phyloP scores from a whole-genome alignment of 2,888 invertebrate genomes.

The Tinea semifulvella region DNA sequence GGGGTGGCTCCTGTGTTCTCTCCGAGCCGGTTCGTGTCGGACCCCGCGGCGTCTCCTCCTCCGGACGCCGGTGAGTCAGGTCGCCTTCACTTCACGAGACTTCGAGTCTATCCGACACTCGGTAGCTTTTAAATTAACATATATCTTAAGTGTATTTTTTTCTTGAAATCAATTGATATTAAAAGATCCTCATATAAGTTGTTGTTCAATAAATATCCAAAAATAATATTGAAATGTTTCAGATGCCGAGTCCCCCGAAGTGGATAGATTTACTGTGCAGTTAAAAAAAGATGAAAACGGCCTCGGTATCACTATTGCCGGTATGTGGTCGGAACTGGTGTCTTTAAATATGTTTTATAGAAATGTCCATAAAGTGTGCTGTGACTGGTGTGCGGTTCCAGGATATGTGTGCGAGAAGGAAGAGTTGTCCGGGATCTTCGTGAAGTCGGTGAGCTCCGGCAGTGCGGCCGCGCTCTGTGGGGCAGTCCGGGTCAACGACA shows the following conservation, averaged over 20 bases:
- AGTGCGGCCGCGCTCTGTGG: constrained; percentile 96
- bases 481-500: constrained; percentile 94
- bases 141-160: no score
- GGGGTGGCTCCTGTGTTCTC: constrained; percentile 81
- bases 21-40: no score
- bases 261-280: constrained; percentile 93
- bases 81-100: no score
- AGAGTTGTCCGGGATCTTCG: constrained; percentile 98
- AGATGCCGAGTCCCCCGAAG: constrained; percentile 84
- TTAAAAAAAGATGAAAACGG: constrained; percentile 93
- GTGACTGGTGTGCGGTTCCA: no score
- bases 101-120: no score
- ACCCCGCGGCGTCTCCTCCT: no score
- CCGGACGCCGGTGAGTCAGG: no score
- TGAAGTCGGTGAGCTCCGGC: constrained; percentile 96
- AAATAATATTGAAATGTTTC: constrained; percentile 20
- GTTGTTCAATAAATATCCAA: no score
- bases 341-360: neutral
- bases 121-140: no score
- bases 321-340: constrained; percentile 26
- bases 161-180: no score
- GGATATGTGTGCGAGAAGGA: constrained; percentile 98
- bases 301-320: constrained; percentile 94
- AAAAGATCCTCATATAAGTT: no score
- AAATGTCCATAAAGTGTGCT: neutral